A percentile compares a stretch with the other conserved stretches of the same genome.
Conservation (phyloP, 2,888 invertebrate species). For the Drosophila atripex region DNA sequence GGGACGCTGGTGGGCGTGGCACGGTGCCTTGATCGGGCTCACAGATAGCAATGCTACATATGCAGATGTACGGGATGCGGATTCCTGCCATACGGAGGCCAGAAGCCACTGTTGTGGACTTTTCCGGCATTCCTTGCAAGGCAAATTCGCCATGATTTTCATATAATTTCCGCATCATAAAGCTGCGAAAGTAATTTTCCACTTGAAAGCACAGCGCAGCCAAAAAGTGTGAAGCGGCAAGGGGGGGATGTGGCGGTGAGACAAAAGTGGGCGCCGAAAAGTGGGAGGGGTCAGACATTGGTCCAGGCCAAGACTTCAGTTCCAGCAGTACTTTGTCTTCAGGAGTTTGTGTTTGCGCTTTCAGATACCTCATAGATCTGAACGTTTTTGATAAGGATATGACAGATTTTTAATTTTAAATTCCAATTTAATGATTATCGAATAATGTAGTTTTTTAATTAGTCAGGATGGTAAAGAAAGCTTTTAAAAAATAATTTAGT, state of each 20-base stretch:
- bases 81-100: constrained; percentile 19
- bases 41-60: constrained; percentile 60
- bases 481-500: neutral
- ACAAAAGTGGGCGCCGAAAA: constrained; percentile 6
- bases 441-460: neutral
- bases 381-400: neutral
- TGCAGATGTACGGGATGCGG: constrained; percentile 45
- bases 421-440: neutral
- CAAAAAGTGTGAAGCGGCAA: constrained; percentile 49
- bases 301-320: constrained; percentile 38
- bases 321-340: constrained; percentile 13
- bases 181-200: constrained; percentile 83
- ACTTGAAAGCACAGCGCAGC: constrained; percentile 80
- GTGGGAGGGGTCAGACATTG: constrained; percentile 39
- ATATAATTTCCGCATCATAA: constrained; percentile 83
- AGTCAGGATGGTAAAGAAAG: neutral
- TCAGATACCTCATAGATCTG: neutral
- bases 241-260: constrained; percentile 2
- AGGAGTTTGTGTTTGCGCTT: constrained; percentile 19
- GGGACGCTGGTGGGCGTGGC: constrained; percentile 57
- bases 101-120: constrained; percentile 14
- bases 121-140: constrained; percentile 69
- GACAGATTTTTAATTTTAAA: neutral
- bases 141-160: constrained; percentile 82
- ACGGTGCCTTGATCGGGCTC: constrained; percentile 66